Evolutionary conservation across 2,797 vertebrate genomes (phyloP), one percentile per base, ranked within the genome.

Genomic region (Euthynnus affinis): DNA sequence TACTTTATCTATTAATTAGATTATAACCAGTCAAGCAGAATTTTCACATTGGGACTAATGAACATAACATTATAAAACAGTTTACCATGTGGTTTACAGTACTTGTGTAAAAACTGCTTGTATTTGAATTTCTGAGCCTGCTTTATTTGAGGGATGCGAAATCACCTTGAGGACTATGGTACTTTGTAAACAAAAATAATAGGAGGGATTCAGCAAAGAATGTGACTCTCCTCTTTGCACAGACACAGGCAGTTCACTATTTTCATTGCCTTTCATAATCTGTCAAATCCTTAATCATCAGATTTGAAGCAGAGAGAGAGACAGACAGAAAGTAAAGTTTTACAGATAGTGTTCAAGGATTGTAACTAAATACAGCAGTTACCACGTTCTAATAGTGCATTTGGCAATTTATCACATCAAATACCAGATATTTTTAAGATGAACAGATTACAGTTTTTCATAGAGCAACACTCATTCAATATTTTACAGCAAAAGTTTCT

Each of bases 251-350:
- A 15, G 18, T 8, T 25, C 8, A 34, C 23, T 76, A 78, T 87
- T 84, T 86, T 81, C 18, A 29, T 62, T 63, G 66, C 9, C 64
- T 73, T 71, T 80, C 48, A 72, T 25, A 68, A 83, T 44, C 78
- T 88, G 82, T 85, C 85, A 89, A 12, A 78, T 58, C 68, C 46
- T 74, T 78, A 53, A 29, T 25, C 78, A 59, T 87, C 83, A 80
- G 9, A 73, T 62, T 71, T 78, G 78, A 79, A 68, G 37, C 52
- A 58, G 29, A 62, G 20, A 22, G 71, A 64, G 25, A 66, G 48
- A 51, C 15, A 37, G 18, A 23, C 1, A 0, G 25, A 55, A 32
- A 59, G 13, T 17, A 57, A 20, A 34, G 22, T 46, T 68, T 32
- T 25, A 18, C 10, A 20, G 2, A 46, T 1, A 46, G 2, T 8